Percentiles rank a stretch among this genome's conserved stretches.
Evolutionary conservation across 92 coral and sea anemone genomes (phyloP).

Genomic region (Paragorgia papillata): DNA sequence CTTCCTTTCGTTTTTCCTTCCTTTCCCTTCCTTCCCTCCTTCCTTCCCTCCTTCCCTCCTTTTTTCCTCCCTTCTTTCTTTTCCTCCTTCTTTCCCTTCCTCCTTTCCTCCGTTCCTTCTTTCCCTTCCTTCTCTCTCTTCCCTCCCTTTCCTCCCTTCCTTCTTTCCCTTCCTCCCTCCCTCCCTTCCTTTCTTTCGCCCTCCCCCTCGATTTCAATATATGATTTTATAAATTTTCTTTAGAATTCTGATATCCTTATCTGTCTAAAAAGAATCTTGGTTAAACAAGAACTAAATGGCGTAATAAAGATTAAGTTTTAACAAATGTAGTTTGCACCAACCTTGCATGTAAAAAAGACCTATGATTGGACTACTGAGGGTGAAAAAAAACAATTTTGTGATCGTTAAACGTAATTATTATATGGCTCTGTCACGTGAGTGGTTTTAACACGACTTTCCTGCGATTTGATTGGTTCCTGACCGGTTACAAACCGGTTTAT

Average conservation of each 20-base stretch:
- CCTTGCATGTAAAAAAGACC: too few species aligned
- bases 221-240: too few species aligned
- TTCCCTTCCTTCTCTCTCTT: not conserved
- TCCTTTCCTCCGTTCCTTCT: not conserved
- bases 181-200: not conserved
- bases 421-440: too few species aligned
- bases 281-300: not conserved
- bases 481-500: too few species aligned
- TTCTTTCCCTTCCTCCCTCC: not conserved
- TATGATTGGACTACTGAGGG: too few species aligned
- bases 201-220: too few species aligned
- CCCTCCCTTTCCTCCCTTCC: not conserved
- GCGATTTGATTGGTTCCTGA: too few species aligned
- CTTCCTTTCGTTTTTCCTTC: conserved; percentile 4
- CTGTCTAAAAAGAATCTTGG: not conserved
- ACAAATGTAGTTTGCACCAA: too few species aligned
- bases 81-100: not conserved
- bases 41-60: not conserved
- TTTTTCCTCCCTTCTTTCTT: not conserved
- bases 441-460: too few species aligned
- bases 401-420: too few species aligned
- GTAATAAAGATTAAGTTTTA: too few species aligned
- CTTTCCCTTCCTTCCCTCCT: not conserved
- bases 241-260: not conserved
- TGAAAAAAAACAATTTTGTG: too few species aligned